Percentiles rank a stretch among this genome's conserved stretches.
phyloP scores from a whole-genome alignment of 2,888 invertebrate genomes.

The Chaitophorus viminalis region DNA sequence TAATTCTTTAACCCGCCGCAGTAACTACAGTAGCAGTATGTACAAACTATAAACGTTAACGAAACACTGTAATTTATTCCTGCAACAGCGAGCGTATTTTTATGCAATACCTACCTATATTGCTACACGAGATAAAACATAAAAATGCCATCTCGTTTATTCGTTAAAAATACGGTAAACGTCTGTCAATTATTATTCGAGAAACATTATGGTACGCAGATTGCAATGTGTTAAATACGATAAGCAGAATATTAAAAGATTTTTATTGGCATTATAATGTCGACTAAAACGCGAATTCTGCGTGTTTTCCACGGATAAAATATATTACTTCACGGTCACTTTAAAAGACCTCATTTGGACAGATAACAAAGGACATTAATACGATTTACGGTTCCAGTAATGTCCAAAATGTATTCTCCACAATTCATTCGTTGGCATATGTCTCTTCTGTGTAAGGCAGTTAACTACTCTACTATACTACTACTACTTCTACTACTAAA shows the following conservation, averaged over 20 bases:
- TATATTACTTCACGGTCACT: slow-evolving; percentile 32
- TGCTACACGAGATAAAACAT: neutral
- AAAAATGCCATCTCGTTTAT: slow-evolving; percentile 10
- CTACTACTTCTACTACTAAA: neutral
- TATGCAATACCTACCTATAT: too few relatives aligned
- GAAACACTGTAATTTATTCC: neutral
- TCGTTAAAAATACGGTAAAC: neutral
- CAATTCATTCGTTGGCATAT: slow-evolving; percentile 35
- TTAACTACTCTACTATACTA: neutral
- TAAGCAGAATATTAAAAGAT: slow-evolving; percentile 27
- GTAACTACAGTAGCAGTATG: neutral
- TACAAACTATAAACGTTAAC: slow-evolving; percentile 17
- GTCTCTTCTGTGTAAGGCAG: too few relatives aligned
- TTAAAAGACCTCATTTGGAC: slow-evolving; percentile 37
- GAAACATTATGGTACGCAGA: neutral
- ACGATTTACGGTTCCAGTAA: slow-evolving; percentile 38
- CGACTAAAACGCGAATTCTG: neutral
- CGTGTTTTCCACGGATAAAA: slow-evolving; percentile 4
- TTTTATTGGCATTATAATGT: slow-evolving; percentile 30
- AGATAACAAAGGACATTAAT: slow-evolving; percentile 39
- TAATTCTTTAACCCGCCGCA: neutral
- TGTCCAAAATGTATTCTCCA: slow-evolving; percentile 27
- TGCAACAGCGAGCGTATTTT: too few relatives aligned
- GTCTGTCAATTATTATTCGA: too few relatives aligned
- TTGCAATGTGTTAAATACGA: neutral